Percentiles rank a stretch among this genome's conserved stretches.
These are phyloP conservation scores for Patagioenas fasciata DNA, from an alignment of 2,113 vertebrate species.

Conservation along the genomic window DNA sequence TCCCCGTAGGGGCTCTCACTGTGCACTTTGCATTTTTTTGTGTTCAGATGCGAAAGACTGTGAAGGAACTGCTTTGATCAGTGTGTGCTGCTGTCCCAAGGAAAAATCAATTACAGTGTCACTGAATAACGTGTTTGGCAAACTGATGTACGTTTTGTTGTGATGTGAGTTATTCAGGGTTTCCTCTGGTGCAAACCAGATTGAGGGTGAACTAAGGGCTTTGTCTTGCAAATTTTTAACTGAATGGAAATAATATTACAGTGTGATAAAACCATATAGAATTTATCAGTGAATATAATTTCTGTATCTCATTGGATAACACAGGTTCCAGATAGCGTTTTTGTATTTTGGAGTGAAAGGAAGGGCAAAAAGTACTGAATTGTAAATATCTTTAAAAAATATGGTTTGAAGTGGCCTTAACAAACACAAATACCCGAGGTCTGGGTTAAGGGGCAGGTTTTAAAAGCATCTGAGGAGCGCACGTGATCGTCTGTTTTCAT, in stretches of 20 bases:
- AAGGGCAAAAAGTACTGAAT: neutral
- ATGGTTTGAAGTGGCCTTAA: neutral
- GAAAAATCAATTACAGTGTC: neutral
- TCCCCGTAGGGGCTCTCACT: neutral
- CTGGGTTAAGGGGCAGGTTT: neutral
- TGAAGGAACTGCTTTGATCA: neutral
- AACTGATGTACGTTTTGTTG: neutral
- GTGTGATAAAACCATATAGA: neutral
- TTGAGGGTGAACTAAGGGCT: neutral
- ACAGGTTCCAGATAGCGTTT: neutral
- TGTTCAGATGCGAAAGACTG: neutral
- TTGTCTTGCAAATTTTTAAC: neutral
- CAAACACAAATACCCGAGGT: neutral
- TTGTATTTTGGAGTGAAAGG: neutral
- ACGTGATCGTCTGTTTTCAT: neutral
- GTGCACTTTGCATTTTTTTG: neutral
- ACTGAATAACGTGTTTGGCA: neutral
- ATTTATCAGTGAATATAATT: neutral
- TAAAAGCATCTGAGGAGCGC: neutral
- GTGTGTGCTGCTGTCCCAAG: neutral
- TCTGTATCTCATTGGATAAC: neutral
- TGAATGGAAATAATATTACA: neutral
- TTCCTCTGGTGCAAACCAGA: neutral
- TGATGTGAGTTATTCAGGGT: neutral
- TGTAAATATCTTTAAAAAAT: neutral